Percentiles rank a stretch among this genome's conserved stretches.
Conservation (phyloP, 2,113 vertebrate species). For the Acanthisitta chloris region DNA sequence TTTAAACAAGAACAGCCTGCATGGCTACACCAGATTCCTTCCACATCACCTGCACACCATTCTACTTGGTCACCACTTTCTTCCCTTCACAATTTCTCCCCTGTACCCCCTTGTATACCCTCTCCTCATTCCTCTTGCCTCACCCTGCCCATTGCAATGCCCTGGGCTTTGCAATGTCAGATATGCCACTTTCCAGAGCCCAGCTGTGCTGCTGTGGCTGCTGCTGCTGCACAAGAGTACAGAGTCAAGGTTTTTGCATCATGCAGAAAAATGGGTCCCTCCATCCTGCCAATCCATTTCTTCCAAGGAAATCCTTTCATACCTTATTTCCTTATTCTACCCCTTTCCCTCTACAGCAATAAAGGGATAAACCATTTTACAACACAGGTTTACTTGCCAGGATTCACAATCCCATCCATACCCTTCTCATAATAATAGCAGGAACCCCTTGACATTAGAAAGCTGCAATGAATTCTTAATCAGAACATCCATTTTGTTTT, state of each 20-base stretch:
- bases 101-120: background rate
- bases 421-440: background rate
- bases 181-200: background rate
- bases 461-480: background rate
- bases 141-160: background rate
- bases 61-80: rapidly evolving
- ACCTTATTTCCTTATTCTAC: background rate
- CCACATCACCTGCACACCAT: background rate
- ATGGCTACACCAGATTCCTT: background rate
- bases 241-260: rapidly evolving
- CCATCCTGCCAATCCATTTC: background rate
- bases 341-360: background rate
- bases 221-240: background rate
- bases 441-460: background rate
- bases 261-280: background rate
- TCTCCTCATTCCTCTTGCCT: background rate
- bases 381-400: background rate
- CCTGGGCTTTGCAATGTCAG: background rate
- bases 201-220: rapidly evolving
- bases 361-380: background rate
- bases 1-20: background rate
- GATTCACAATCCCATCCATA: background rate
- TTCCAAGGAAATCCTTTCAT: background rate
- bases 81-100: background rate
- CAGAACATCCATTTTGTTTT: background rate